Base-by-base conservation (phyloP, 2,888 invertebrate genomes). In the Melanotus villosus region DNA sequence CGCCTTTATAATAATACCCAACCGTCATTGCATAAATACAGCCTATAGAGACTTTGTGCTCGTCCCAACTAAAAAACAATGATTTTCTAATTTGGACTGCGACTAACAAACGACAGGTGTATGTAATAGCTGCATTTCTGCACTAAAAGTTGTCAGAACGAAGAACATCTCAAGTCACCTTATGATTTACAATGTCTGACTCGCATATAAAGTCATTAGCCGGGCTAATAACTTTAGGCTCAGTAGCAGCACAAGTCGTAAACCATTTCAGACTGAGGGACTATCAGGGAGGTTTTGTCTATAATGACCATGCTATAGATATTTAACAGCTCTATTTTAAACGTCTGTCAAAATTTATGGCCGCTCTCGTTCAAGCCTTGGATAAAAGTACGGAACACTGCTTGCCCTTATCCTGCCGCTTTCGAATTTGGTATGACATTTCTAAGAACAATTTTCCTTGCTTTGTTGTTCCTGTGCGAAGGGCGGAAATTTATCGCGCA, bases 251-350 rank as follows among this genome's bases (percentile, higher is more conserved):
- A n/a, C n/a, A n/a, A n/a, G n/a, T n/a, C n/a, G n/a, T n/a, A n/a
- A n/a, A n/a, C n/a, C n/a, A n/a, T n/a, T n/a, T n/a, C n/a, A n/a
- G n/a, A n/a, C n/a, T n/a, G n/a, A 45, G 60, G 70, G 57, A 65
- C 23, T 60, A 60, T 70, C 60, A 62, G 60, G 57, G 65, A 62
- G 59, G 62, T 70, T 65, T 58, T 65, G 69, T 62, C 64, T 59
- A 65, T 74, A 74, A 75, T 74, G 73, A 72, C 67, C 69, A 68
- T 71, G 68, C 65, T 67, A 38, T 64, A 34, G 70, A 73, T 72
- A 72, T 72, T 70, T 76, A 75, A 72, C 76, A 71, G 73, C 73
- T 71, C 70, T 64, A 73, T 76, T 70, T 64, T 56, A 66, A 41
- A 68, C 19, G 71, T 72, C 68, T 65, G 66, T 43, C 57, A 58